phyloP scores from a whole-genome alignment of 2,113 vertebrate species.

The Grus americana region DNA sequence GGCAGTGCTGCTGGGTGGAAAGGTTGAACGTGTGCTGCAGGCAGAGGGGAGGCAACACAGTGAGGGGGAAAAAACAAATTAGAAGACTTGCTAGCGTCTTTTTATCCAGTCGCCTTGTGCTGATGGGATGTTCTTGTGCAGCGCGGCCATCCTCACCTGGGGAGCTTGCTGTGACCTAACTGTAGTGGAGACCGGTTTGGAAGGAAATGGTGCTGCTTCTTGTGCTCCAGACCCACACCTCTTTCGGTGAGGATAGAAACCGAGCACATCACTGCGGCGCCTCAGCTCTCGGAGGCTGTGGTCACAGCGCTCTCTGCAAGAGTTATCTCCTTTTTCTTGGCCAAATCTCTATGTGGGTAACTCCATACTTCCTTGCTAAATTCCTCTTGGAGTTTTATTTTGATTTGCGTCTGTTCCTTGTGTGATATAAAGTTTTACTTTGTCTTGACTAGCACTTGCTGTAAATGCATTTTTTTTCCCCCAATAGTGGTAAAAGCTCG shows the following conservation, averaged over 20 bases:
- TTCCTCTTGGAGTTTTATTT: conserved; percentile 7
- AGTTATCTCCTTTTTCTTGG: background rate
- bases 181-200: background rate
- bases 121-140: accelerated
- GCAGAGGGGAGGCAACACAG: background rate
- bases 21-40: background rate
- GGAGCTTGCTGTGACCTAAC: background rate
- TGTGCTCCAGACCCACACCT: background rate
- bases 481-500: background rate
- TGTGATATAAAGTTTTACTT: background rate
- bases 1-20: accelerated
- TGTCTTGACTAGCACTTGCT: background rate
- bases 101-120: accelerated
- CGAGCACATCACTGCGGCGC: accelerated
- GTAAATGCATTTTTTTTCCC: background rate
- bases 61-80: accelerated
- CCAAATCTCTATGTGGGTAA: background rate
- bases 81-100: background rate
- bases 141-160: accelerated
- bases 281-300: accelerated
- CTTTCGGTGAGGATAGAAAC: background rate
- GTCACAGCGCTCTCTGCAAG: background rate
- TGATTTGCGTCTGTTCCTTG: background rate
- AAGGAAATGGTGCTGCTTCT: background rate
- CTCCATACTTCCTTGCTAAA: conserved; percentile 29